Evolutionary conservation across 2,888 invertebrate species (phyloP), one percentile per base, ranked within the genome.

Genomic region (Pyrochroa serraticornis): DNA sequence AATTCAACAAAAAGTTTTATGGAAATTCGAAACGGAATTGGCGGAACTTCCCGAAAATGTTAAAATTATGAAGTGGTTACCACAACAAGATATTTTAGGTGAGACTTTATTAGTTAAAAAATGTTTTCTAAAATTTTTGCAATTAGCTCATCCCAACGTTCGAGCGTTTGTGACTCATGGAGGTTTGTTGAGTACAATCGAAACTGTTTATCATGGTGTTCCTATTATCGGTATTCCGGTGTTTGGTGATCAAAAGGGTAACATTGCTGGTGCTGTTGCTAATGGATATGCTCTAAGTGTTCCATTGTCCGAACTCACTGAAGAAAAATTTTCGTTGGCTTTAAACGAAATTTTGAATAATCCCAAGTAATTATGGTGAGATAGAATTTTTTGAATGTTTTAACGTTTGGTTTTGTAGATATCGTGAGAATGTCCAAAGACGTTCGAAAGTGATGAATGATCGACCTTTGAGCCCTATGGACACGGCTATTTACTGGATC

Each of bases 1-100:
- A 59, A 67, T 88, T 0, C 85, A 87, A 60, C 84, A 77, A 42
- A 74, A 71, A 32, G 77, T 84, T 10, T 65, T 84, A 3, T 75
- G 83, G 69, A 84, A 84, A 70, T 84, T 81, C 77, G 84, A 84
- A 58, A 71, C 73, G 0, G 75, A 75, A 0, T 65, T 78, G 32
- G 68, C 74, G 1, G 71, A 70, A 10, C 67, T 76, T 62, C 77
- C 79, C 1, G 55, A 67, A 7, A 81, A 82, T 62, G 75, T 84
- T 0, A 75, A 75, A 63, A 65, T 79, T 6, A 54, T 60, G 12
- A 77, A 77, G 53, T 82, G 81, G 81, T 66, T 80, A 7, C 64
- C 64, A 0, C 64, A 64, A 41, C 54, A 62, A 42, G 64, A 62
- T 32, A 35, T 64, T 12, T 46, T 64, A 46, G 58, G 63, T 63